A percentile compares a stretch with the other conserved stretches of the same genome.
phyloP scores from a whole-genome alignment of 2,113 vertebrate genomes.

The Pica pica region DNA sequence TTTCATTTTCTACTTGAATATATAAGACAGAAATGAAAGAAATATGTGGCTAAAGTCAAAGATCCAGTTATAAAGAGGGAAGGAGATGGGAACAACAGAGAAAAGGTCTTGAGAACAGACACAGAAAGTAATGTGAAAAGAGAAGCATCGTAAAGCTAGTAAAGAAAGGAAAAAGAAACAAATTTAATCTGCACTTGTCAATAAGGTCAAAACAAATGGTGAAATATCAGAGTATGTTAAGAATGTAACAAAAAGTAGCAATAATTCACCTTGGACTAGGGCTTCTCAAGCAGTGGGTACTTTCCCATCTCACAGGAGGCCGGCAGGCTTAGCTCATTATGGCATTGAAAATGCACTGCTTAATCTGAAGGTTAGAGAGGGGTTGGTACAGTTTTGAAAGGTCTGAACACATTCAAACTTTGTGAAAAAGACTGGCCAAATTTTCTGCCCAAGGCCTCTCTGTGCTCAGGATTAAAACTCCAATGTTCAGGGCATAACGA shows the following conservation, averaged over 20 bases:
- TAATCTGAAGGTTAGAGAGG: conserved; percentile 41
- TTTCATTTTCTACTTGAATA: background rate
- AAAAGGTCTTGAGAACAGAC: background rate
- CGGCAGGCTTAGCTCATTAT: background rate
- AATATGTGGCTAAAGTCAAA: background rate
- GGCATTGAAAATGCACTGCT: conserved; percentile 15
- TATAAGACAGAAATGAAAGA: background rate
- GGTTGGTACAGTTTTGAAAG: conserved; percentile 27
- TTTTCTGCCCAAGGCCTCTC: conserved; percentile 40
- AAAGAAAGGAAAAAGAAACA: background rate
- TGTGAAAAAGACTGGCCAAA: conserved; percentile 12
- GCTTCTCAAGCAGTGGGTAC: background rate
- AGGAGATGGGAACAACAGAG: background rate
- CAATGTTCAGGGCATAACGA: conserved; percentile 8
- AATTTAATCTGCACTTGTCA: background rate
- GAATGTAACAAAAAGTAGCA: background rate
- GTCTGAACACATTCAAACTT: conserved; percentile 35
- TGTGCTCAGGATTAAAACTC: conserved; percentile 49
- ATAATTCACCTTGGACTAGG: background rate
- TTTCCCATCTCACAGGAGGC: conserved; percentile 18
- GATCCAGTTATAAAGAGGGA: background rate
- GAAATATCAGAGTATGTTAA: background rate
- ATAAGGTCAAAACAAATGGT: background rate
- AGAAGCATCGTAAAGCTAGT: background rate
- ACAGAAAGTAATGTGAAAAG: background rate